Evolutionary conservation across 2,888 invertebrate genomes (phyloP).

Genomic region (Phytoseiulus persimilis): DNA sequence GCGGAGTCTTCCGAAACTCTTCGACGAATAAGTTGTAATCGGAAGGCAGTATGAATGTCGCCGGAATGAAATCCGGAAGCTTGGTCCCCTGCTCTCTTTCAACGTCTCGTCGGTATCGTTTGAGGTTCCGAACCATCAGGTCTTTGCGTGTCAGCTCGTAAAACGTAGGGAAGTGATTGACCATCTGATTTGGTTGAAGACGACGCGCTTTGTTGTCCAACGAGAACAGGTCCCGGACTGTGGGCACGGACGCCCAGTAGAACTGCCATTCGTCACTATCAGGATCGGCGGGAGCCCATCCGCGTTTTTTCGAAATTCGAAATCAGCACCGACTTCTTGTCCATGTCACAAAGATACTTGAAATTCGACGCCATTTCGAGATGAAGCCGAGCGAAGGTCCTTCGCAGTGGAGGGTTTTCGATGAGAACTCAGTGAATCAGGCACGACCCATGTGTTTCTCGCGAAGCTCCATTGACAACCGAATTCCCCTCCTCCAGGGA

Average conservation of each 20-base stretch:
- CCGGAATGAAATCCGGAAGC: constrained; percentile 74
- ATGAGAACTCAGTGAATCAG: neutral
- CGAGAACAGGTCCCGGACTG: constrained; percentile 73
- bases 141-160: constrained; percentile 86
- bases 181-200: constrained; percentile 57
- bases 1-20: constrained; percentile 81
- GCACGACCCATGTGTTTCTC: neutral
- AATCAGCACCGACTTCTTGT: constrained; percentile 74
- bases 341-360: constrained; percentile 71
- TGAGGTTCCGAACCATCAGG: constrained; percentile 87
- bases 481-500: neutral
- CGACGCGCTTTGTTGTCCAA: constrained; percentile 39
- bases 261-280: constrained; percentile 41
- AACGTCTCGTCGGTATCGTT: constrained; percentile 80
- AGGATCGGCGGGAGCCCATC: constrained; percentile 14
- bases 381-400: too few species aligned
- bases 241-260: constrained; percentile 71
- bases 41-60: constrained; percentile 84
- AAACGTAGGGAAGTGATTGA: constrained; percentile 93
- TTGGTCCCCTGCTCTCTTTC: constrained; percentile 63
- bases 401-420: neutral
- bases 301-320: constrained; percentile 73
- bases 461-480: neutral
- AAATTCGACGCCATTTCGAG: constrained; percentile 9
- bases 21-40: constrained; percentile 96